A percentile compares a stretch with the other conserved stretches of the same genome.
Evolutionary conservation across 2,797 vertebrate genomes (phyloP).

Genomic region (Centroberyx gerrardi): DNA sequence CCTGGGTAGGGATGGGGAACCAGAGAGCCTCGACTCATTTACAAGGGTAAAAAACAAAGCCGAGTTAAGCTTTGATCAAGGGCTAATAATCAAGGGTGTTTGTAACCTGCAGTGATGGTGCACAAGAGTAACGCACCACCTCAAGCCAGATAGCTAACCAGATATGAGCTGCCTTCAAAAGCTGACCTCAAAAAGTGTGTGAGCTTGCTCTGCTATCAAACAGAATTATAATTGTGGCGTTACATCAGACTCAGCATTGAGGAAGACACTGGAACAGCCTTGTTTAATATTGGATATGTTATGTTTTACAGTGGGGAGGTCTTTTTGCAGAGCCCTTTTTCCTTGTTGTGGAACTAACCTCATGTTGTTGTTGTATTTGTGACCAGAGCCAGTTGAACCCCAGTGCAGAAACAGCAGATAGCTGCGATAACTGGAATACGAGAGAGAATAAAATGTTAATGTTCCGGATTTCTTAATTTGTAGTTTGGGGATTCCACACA

Average conservation of each 20-base stretch:
- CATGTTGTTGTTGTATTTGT: slow-evolving; percentile 18
- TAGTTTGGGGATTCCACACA: neutral
- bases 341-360: slow-evolving; percentile 35
- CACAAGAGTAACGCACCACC: slow-evolving; percentile 33
- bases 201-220: slow-evolving; percentile 49
- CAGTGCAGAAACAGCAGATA: neutral
- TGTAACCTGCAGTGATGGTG: slow-evolving; percentile 45
- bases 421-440: neutral
- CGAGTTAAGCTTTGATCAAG: slow-evolving; percentile 43
- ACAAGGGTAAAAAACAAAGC: slow-evolving; percentile 10
- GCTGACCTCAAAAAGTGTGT: slow-evolving; percentile 47
- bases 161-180: slow-evolving; percentile 49
- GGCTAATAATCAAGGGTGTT: slow-evolving; percentile 43
- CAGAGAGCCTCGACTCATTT: slow-evolving; percentile 21
- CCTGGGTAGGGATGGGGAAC: slow-evolving; percentile 21
- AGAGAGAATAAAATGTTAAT: no score
- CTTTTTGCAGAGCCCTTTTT: slow-evolving; percentile 15
- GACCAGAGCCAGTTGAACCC: neutral
- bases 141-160: slow-evolving; percentile 50
- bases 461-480: neutral
- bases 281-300: slow-evolving; percentile 14
- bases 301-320: slow-evolving; percentile 29
- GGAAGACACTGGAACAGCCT: slow-evolving; percentile 11
- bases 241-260: slow-evolving; percentile 25
- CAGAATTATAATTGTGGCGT: slow-evolving; percentile 49